A percentile compares a stretch with the other conserved stretches of the same genome.
phyloP scores from a whole-genome alignment of 1,140 invertebrate genomes.

The Hyphantria cunea region DNA sequence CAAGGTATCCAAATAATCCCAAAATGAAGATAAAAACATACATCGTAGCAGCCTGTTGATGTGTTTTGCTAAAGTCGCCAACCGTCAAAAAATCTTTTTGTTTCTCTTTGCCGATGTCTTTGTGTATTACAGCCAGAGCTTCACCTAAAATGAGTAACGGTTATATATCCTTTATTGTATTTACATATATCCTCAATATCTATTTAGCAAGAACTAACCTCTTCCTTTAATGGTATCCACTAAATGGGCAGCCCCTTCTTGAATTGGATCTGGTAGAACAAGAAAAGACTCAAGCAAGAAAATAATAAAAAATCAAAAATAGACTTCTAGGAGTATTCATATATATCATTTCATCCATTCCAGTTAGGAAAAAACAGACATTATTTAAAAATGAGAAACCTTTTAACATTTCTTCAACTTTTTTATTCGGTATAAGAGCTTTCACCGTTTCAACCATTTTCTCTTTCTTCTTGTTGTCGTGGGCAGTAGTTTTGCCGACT shows the following conservation, averaged over 20 bases:
- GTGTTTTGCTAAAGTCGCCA: conserved; percentile 52
- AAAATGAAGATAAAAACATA: too few relatives aligned
- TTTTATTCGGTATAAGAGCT: conserved; percentile 47
- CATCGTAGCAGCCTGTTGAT: conserved; percentile 52
- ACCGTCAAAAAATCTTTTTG: conserved; percentile 49
- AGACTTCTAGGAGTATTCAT: too few relatives aligned
- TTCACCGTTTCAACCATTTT: conserved; percentile 42
- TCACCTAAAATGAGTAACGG: too few relatives aligned
- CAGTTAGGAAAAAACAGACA: too few relatives aligned
- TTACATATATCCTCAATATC: too few relatives aligned
- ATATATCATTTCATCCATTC: too few relatives aligned
- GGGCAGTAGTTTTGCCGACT: conserved; percentile 37
- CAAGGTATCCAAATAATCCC: too few relatives aligned
- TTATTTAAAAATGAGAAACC: conserved; percentile 29
- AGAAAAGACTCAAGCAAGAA: conserved; percentile 6
- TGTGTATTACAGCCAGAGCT: conserved; percentile 52
- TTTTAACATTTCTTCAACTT: conserved; percentile 43
- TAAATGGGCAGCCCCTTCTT: conserved; percentile 56
- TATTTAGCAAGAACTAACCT: conserved; percentile 38
- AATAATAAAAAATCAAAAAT: not conserved
- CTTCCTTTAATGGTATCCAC: conserved; percentile 50
- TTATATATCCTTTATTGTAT: not conserved
- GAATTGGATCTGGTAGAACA: conserved; percentile 43
- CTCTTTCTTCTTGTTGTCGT: conserved; percentile 35
- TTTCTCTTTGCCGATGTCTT: conserved; percentile 49